Evolutionary conservation across 2,888 invertebrate species (phyloP), one percentile per base, ranked within the genome.

Genomic region (Pollenia labialis): DNA sequence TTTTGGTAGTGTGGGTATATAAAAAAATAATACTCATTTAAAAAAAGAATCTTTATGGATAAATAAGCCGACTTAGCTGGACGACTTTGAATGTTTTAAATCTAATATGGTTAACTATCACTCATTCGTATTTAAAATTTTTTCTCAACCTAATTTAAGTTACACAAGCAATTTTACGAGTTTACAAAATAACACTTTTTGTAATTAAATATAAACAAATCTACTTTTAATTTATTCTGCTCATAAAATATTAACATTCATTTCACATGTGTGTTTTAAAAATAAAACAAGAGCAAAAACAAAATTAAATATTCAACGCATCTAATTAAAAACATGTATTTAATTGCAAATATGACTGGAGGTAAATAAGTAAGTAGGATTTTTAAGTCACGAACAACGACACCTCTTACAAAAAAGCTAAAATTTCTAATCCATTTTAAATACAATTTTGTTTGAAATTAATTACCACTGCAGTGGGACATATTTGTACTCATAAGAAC

Each of bases 401-500:
- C 75, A 76, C 72, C 72, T 77, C 46, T 68, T 16, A 40, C 16
- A 72, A 60, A 86, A 81, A 52, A 16, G 40, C 64, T 79, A 1
- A 12, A 81, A 16, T 52, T 76, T 62, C 52, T 82, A 62, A 69
- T 32, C 62, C 48, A 40, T 76, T 46, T 69, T 66, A 76, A 85
- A 76, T 77, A 77, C 40, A 77, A 81, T 77, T 85, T 81, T 85
- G 72, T 77, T 85, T 58, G 48, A 64, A 82, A 85, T 85, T 85
- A 85, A 79, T 82, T 79, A 81, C 85, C 62, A 75, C 79, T 86
- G 85, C 85, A 86, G n/a, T 82, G 82, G 79, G 62, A 80, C 74
- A 74, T 14, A 81, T 23, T 50, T 52, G 52, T 72, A 52, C 7
- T 58, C 14, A 11, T 48, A 42, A 50, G 12, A 10, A 52, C 74